phyloP scores from a whole-genome alignment of 2,797 vertebrate genomes.

The Meda fulgida region DNA sequence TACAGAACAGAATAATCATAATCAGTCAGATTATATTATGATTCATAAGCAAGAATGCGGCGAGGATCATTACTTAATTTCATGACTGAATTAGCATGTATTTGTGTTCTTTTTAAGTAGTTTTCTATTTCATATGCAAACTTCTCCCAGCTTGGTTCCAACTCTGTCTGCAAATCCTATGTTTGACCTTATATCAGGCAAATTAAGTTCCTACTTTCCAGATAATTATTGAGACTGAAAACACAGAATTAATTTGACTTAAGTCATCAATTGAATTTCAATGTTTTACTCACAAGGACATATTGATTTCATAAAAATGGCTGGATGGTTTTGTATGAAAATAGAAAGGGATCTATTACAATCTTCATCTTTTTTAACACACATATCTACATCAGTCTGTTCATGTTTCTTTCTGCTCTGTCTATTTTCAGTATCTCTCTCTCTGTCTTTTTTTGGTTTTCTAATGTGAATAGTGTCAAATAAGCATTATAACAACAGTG shows the following conservation, averaged over 20 bases:
- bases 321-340: slow-evolving; percentile 7
- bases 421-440: not conserved
- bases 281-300: slow-evolving; percentile 2
- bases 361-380: not conserved
- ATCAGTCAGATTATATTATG: slow-evolving; percentile 81
- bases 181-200: slow-evolving; percentile 59
- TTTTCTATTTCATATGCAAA: slow-evolving; percentile 67
- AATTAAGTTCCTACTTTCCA: slow-evolving; percentile 54
- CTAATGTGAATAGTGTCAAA: not conserved
- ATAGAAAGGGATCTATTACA: not conserved
- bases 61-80: slow-evolving; percentile 76
- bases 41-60: slow-evolving; percentile 75
- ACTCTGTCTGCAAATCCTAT: slow-evolving; percentile 47
- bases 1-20: slow-evolving; percentile 83
- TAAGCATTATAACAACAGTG: not conserved
- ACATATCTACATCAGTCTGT: not conserved
- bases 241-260: slow-evolving; percentile 41
- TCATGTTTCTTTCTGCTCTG: not conserved
- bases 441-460: not conserved
- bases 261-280: slow-evolving; percentile 20
- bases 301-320: slow-evolving; percentile 37
- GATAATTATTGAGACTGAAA: slow-evolving; percentile 51
- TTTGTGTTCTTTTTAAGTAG: slow-evolving; percentile 71
- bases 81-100: slow-evolving; percentile 78
- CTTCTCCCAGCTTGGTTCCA: slow-evolving; percentile 46